These are phyloP conservation scores for Camponotus vicinus DNA, from an alignment of 1,140 invertebrate genomes.

Conservation along the genomic window DNA sequence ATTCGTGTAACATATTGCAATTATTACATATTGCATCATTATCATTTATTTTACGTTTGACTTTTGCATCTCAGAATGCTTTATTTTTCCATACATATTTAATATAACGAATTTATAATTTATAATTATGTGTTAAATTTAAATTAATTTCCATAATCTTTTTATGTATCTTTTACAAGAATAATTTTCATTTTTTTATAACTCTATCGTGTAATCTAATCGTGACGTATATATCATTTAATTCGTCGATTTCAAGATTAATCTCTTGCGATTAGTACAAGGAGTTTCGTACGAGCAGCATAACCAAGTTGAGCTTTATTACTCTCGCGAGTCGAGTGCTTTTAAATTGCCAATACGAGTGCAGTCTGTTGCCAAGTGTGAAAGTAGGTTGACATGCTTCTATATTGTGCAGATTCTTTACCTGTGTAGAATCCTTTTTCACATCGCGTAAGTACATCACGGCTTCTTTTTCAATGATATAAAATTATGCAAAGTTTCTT, in stretches of 20 bases:
- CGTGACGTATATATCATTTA: neutral
- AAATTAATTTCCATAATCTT: neutral
- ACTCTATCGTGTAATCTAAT: neutral
- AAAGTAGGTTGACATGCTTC: constrained; percentile 62
- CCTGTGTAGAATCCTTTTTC: constrained; percentile 55
- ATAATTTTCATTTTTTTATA: constrained; percentile 5
- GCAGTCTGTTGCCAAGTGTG: constrained; percentile 54
- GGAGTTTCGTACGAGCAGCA: constrained; percentile 4
- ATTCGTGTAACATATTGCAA: neutral
- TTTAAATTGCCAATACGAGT: constrained; percentile 36
- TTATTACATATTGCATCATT: neutral
- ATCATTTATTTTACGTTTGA: neutral
- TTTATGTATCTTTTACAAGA: neutral
- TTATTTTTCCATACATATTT: neutral
- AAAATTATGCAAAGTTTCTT: constrained; percentile 62
- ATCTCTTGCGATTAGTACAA: constrained; percentile 17
- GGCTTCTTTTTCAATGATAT: neutral
- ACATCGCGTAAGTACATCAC: constrained; percentile 33
- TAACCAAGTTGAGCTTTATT: constrained; percentile 33
- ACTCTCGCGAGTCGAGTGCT: neutral
- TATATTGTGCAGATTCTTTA: constrained; percentile 7
- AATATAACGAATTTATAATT: neutral
- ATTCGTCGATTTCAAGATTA: constrained; percentile 10
- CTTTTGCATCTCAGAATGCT: neutral
- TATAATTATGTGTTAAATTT: neutral